phyloP scores from a whole-genome alignment of 37 sponge, comb jelly and placozoan genomes.

The Crambe crambe region DNA sequence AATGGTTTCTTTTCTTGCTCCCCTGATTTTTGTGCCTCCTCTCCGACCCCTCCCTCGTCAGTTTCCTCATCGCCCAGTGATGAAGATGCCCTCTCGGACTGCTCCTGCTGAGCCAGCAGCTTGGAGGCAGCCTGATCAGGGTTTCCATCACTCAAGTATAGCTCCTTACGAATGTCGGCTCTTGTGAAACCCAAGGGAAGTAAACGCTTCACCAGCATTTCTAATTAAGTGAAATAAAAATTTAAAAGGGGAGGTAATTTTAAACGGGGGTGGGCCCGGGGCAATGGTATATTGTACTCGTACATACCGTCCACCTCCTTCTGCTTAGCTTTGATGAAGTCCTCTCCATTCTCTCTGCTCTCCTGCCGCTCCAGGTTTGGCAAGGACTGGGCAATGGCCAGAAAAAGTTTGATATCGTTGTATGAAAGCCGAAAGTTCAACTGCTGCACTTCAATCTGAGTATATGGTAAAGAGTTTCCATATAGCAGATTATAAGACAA shows the following conservation, averaged over 20 bases:
- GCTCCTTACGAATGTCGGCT: slow-evolving; percentile 55
- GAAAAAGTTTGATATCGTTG: slow-evolving; percentile 86
- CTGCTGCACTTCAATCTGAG: slow-evolving; percentile 55
- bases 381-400: slow-evolving; percentile 81
- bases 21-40: neutral
- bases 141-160: slow-evolving; percentile 18
- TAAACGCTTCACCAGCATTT: slow-evolving; percentile 47
- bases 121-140: slow-evolving; percentile 23
- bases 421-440: slow-evolving; percentile 81
- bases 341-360: slow-evolving; percentile 6
- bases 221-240: slow-evolving; percentile 1
- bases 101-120: slow-evolving; percentile 15
- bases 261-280: neutral
- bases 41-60: neutral
- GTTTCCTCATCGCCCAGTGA: neutral
- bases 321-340: neutral
- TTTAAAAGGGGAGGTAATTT: neutral
- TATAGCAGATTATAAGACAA: too few species aligned
- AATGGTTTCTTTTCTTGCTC: neutral
- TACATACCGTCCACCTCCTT: slow-evolving; percentile 36
- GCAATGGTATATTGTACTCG: too few species aligned
- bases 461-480: too few species aligned
- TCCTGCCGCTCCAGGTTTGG: slow-evolving; percentile 11
- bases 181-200: slow-evolving; percentile 65
- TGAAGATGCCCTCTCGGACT: neutral